Percentiles rank a stretch among this genome's conserved stretches.
phyloP scores from a whole-genome alignment of 1,140 invertebrate species.

The Magallana gigas region DNA sequence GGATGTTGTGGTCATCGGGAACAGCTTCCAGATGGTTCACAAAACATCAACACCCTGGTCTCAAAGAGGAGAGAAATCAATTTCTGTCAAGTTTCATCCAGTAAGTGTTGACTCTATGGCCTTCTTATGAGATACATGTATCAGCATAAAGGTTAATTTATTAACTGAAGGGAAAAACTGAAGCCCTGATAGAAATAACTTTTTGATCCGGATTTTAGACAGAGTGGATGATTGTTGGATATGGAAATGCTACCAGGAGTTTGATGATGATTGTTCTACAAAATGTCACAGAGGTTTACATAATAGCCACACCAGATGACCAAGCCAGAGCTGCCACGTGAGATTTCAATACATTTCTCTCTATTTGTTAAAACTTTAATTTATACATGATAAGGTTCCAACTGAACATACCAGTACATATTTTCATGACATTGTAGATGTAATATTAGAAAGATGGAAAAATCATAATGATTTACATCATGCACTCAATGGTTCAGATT shows the following conservation, averaged over 20 bases:
- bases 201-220: conserved; percentile 46
- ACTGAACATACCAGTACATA: too few species aligned
- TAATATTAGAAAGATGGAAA: too few species aligned
- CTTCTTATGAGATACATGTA: neutral
- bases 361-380: too few species aligned
- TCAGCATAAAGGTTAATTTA: neutral
- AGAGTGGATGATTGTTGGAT: conserved; percentile 70
- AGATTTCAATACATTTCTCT: conserved; percentile 23
- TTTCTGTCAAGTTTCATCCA: conserved; percentile 32
- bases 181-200: neutral
- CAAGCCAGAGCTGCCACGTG: conserved; percentile 67
- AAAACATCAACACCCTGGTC: conserved; percentile 43
- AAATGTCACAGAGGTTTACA: conserved; percentile 90
- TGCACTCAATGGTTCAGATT: neutral
- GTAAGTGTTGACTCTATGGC: neutral
- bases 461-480: too few species aligned
- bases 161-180: too few species aligned
- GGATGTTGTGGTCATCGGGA: conserved; percentile 66
- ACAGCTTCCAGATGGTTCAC: conserved; percentile 64
- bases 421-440: too few species aligned
- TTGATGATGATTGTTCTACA: conserved; percentile 88
- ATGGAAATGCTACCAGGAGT: conserved; percentile 47
- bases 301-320: conserved; percentile 81
- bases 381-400: too few species aligned
- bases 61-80: neutral